phyloP scores from a whole-genome alignment of 2,888 invertebrate species.

The Drosophila flavopinicola region DNA sequence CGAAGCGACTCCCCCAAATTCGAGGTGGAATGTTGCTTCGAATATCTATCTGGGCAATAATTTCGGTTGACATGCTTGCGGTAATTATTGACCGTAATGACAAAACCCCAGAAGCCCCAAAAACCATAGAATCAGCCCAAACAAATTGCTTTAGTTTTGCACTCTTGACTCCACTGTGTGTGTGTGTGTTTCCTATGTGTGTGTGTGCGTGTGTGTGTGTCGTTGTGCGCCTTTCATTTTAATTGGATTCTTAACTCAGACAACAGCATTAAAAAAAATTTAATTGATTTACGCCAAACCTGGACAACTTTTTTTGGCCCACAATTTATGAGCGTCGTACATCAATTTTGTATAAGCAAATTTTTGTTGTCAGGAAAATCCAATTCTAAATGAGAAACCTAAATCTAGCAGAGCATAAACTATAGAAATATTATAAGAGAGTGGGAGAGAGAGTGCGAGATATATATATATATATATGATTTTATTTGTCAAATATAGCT shows the following conservation, averaged over 20 bases:
- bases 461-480: neutral
- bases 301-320: conserved; percentile 31
- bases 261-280: conserved; percentile 49
- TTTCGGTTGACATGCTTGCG: conserved; percentile 83
- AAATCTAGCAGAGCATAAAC: conserved; percentile 53
- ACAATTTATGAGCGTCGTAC: conserved; percentile 32
- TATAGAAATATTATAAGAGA: conserved; percentile 15
- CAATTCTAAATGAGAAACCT: conserved; percentile 39
- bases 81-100: conserved; percentile 83
- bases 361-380: conserved; percentile 57
- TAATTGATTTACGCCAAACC: conserved; percentile 47
- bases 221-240: conserved; percentile 41
- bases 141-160: conserved; percentile 77
- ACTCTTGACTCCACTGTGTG: conserved; percentile 42
- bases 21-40: conserved; percentile 34
- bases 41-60: conserved; percentile 80
- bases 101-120: conserved; percentile 81
- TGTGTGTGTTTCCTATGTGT: conserved; percentile 1
- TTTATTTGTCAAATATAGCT: neutral
- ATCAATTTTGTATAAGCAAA: conserved; percentile 42
- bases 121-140: conserved; percentile 48
- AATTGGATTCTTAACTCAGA: conserved; percentile 65
- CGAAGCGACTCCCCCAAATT: conserved; percentile 15
- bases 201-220: conserved; percentile 7
- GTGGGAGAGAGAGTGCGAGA: neutral